phyloP scores from a whole-genome alignment of 1,140 invertebrate species.

The Cyrtorhinus lividipennis region DNA sequence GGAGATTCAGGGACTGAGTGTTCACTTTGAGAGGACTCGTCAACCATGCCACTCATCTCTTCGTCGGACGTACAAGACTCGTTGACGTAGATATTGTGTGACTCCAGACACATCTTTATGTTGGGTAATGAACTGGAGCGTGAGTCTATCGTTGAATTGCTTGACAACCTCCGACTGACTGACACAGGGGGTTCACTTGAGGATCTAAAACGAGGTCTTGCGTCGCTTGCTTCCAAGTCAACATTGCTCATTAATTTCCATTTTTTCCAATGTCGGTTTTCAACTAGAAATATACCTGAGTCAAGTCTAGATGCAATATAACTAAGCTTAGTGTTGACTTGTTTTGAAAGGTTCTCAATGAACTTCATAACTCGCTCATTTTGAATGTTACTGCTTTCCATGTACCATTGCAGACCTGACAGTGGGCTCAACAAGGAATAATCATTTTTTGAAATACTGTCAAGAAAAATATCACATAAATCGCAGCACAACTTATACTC shows the following conservation, averaged over 20 bases:
- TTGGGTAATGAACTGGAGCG: background rate
- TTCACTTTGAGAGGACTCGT: slow-evolving; percentile 6
- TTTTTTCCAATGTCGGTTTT: slow-evolving; percentile 32
- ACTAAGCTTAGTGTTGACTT: slow-evolving; percentile 28
- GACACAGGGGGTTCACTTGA: background rate
- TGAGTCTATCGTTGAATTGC: background rate
- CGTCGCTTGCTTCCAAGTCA: background rate
- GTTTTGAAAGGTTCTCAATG: slow-evolving; percentile 31
- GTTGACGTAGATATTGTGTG: background rate
- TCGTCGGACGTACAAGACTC: slow-evolving; percentile 1
- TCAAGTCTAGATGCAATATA: slow-evolving; percentile 31
- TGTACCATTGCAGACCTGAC: slow-evolving; percentile 5
- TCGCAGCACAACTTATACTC: slow-evolving; percentile 35
- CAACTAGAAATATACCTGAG: slow-evolving; percentile 37
- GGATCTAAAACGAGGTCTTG: background rate
- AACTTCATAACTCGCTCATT: slow-evolving; percentile 23
- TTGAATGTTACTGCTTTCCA: background rate
- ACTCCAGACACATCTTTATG: background rate
- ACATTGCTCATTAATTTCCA: slow-evolving; percentile 27
- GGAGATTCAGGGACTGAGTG: slow-evolving; percentile 19
- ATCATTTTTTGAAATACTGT: slow-evolving; percentile 14
- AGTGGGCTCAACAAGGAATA: slow-evolving; percentile 18
- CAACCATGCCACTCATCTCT: slow-evolving; percentile 2
- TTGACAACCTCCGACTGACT: background rate
- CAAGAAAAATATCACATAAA: slow-evolving; percentile 30